Percentiles rank a stretch among this genome's conserved stretches.
phyloP scores from a whole-genome alignment of 2,113 vertebrate genomes.

The Spea bombifrons region DNA sequence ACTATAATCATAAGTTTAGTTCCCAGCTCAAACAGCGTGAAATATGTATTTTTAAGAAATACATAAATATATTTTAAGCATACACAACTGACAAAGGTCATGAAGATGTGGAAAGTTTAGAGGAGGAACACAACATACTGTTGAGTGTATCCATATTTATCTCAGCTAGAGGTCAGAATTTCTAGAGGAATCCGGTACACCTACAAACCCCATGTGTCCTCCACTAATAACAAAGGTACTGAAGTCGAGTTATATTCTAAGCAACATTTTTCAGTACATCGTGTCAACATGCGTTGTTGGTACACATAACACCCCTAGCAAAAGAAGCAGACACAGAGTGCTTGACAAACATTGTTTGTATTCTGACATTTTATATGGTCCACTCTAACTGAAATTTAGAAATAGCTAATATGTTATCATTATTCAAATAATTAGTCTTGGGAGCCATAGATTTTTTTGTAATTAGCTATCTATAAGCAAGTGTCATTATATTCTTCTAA shows the following conservation, averaged over 20 bases:
- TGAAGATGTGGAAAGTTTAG: conserved; percentile 8
- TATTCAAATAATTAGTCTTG: conserved; percentile 45
- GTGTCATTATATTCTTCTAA: conserved; percentile 40
- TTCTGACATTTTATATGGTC: conserved; percentile 15
- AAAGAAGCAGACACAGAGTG: neutral
- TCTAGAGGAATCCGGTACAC: neutral
- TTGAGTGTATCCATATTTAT: conserved; percentile 21
- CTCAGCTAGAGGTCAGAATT: conserved; percentile 13
- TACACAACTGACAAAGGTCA: neutral
- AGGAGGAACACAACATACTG: conserved; percentile 4
- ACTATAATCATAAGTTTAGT: too few relatives aligned
- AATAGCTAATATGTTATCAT: conserved; percentile 42
- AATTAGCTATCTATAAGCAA: conserved; percentile 45
- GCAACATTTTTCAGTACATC: too few relatives aligned
- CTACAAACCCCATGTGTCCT: neutral
- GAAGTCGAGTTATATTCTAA: too few relatives aligned
- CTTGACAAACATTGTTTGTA: conserved; percentile 30
- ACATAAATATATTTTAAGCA: neutral
- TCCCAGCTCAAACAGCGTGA: too few relatives aligned
- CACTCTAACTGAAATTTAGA: conserved; percentile 29
- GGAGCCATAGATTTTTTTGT: conserved; percentile 46
- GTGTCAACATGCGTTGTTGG: too few relatives aligned
- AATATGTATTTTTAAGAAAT: too few relatives aligned
- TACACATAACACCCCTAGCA: too few relatives aligned
- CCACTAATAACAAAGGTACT: neutral